These are phyloP conservation scores for Turritopsis rubra DNA, from an alignment of 30 jellyfish, hydroid and myxozoan species.

Conservation along the genomic window DNA sequence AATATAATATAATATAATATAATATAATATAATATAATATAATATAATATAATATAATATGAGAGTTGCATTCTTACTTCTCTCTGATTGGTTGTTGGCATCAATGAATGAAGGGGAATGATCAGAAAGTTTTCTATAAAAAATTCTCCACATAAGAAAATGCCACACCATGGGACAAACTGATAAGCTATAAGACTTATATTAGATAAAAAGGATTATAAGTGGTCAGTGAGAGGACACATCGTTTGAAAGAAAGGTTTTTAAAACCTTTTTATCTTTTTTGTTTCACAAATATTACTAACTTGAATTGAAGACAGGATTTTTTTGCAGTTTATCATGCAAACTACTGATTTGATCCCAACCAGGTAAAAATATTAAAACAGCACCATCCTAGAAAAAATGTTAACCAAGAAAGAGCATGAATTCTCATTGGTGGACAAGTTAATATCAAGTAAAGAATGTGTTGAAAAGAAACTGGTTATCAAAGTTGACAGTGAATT, in stretches of 20 bases:
- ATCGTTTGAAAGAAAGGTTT: too few species aligned
- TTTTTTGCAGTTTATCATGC: conserved; percentile 42
- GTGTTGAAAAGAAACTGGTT: too few species aligned
- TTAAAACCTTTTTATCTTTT: not conserved
- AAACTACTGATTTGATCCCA: conserved; percentile 76
- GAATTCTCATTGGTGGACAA: not conserved
- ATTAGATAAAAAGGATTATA: too few species aligned
- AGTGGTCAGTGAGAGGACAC: not conserved
- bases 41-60: too few species aligned
- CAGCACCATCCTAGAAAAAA: conserved; percentile 63
- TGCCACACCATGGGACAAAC: too few species aligned
- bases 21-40: too few species aligned
- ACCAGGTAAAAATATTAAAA: conserved; percentile 75
- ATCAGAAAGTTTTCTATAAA: conserved; percentile 41
- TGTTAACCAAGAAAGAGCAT: not conserved
- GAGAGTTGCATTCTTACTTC: conserved; percentile 30
- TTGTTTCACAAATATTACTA: conserved; percentile 1
- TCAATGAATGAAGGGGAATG: conserved; percentile 83
- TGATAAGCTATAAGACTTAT: too few species aligned
- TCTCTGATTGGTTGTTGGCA: conserved; percentile 79
- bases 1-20: too few species aligned
- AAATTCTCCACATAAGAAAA: too few species aligned
- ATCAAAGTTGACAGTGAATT: not conserved
- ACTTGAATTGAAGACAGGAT: conserved; percentile 54
- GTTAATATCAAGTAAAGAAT: too few species aligned